These are phyloP conservation scores for Scelioninae gen. 1 DNA, from an alignment of 2,888 invertebrate genomes.

Conservation along the genomic window DNA sequence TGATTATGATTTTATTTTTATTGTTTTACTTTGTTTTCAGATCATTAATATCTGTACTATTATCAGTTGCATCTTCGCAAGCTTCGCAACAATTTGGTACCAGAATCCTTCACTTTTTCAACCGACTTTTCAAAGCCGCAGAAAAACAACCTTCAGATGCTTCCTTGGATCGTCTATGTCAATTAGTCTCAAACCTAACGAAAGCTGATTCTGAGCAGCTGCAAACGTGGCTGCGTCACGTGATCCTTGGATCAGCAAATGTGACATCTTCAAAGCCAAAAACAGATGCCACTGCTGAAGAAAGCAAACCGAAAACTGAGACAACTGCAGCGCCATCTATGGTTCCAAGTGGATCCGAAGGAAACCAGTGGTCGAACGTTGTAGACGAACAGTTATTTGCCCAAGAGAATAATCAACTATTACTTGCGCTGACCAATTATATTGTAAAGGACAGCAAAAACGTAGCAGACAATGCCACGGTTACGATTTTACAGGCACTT, in stretches of 20 bases:
- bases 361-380: conserved; percentile 78
- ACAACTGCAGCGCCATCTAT: conserved; percentile 31
- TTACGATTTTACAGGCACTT: conserved; percentile 89
- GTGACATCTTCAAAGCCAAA: conserved; percentile 73
- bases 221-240: conserved; percentile 88
- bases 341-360: conserved; percentile 50
- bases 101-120: conserved; percentile 92
- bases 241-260: conserved; percentile 86
- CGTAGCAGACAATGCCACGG: conserved; percentile 87
- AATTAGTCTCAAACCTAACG: conserved; percentile 88
- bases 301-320: conserved; percentile 52
- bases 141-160: conserved; percentile 84
- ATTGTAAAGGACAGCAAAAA: conserved; percentile 88
- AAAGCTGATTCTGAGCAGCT: conserved; percentile 87
- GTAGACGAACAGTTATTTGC: conserved; percentile 85
- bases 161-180: conserved; percentile 88
- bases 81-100: conserved; percentile 90
- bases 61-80: conserved; percentile 91
- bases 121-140: conserved; percentile 88
- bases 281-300: conserved; percentile 50
- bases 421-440: conserved; percentile 89
- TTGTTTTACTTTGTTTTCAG: too few species aligned
- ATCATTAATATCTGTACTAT: conserved; percentile 90
- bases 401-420: conserved; percentile 89
- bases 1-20: not conserved